Conservation (phyloP, 37 sponge, comb jelly and placozoan genomes). For the Beroe forskalii region DNA sequence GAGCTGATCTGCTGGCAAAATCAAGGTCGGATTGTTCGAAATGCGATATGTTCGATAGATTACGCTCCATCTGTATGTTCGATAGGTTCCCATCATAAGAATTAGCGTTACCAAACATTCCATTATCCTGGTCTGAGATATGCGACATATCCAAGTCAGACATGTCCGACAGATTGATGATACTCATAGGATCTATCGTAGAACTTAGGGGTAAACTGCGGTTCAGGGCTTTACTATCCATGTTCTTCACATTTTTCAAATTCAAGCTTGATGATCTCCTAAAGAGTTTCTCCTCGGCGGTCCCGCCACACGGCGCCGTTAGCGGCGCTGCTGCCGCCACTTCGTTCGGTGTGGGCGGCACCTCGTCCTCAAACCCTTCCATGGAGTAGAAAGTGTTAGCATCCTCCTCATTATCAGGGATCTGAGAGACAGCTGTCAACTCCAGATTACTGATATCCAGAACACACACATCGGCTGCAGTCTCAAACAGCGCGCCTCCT, state of each 20-base stretch:
- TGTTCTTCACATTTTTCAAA: not conserved
- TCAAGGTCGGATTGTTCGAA: slow-evolving; percentile 9
- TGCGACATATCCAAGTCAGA: slow-evolving; percentile 18
- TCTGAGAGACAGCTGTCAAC: slow-evolving; percentile 36
- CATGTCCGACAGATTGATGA: slow-evolving; percentile 11
- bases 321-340: not conserved
- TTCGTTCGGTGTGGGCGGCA: not conserved
- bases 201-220: slow-evolving; percentile 25
- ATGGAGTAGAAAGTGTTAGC: slow-evolving; percentile 59
- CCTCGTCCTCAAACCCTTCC: slow-evolving; percentile 52
- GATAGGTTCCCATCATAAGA: not conserved
- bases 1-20: not conserved
- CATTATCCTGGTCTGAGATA: not conserved
- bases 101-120: not conserved
- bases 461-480: slow-evolving; percentile 19
- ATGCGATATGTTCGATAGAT: not conserved
- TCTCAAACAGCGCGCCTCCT: slow-evolving; percentile 24
- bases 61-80: not conserved
- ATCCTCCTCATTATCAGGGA: slow-evolving; percentile 53
- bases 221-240: not conserved
- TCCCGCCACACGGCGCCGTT: not conserved
- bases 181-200: not conserved
- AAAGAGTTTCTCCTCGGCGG: not conserved
- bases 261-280: not conserved
- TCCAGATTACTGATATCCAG: slow-evolving; percentile 47